Conservation (phyloP, 1,140 invertebrate genomes). For the Caenorhabditis brenneri region DNA sequence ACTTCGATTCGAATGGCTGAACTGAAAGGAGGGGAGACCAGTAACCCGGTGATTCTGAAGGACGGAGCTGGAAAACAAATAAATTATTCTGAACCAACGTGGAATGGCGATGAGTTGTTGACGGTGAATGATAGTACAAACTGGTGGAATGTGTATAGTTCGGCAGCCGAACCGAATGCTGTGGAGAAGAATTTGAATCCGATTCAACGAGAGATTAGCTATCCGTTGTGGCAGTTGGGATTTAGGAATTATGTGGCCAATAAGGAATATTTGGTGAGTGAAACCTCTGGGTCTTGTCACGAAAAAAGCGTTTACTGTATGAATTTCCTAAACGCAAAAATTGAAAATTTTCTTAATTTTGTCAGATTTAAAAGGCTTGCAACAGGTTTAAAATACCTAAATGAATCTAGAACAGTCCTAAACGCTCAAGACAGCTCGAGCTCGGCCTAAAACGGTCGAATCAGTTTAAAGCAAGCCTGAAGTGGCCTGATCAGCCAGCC, state of each 20-base stretch:
- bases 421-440: too few species aligned
- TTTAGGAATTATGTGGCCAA: constrained; percentile 45
- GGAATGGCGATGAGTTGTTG: constrained; percentile 68
- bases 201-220: constrained; percentile 50
- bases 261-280: constrained; percentile 45
- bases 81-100: constrained; percentile 67
- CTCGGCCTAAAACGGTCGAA: too few species aligned
- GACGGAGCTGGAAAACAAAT: constrained; percentile 16
- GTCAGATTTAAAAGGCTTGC: too few species aligned
- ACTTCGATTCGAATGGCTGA: constrained; percentile 66
- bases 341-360: too few species aligned
- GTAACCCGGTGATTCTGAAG: neutral
- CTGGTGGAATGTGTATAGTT: constrained; percentile 72
- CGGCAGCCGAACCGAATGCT: constrained; percentile 48
- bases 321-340: too few species aligned
- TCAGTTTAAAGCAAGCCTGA: too few species aligned
- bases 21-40: constrained; percentile 19
- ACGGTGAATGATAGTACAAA: constrained; percentile 71
- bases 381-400: too few species aligned
- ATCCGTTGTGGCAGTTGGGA: constrained; percentile 53
- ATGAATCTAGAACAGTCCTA: too few species aligned
- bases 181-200: constrained; percentile 46
- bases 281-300: too few species aligned
- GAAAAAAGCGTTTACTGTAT: too few species aligned
- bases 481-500: too few species aligned